A percentile compares a stretch with the other conserved stretches of the same genome.
Evolutionary conservation across 2,113 vertebrate genomes (phyloP).

Genomic region (Oreochromis aureus): DNA sequence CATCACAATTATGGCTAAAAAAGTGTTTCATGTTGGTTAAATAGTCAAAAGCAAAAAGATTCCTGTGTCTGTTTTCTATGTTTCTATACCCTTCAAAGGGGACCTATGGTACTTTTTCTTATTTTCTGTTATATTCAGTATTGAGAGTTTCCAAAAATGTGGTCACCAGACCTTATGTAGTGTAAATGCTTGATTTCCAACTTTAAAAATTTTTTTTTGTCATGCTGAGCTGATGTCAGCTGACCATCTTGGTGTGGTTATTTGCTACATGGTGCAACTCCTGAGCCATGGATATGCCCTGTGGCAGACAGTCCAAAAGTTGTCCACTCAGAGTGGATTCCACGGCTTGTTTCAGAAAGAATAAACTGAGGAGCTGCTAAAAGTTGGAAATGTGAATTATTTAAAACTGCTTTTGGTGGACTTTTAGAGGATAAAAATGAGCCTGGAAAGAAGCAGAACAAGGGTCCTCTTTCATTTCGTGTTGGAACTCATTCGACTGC

Average conservation of each 20-base stretch:
- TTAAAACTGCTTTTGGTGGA: background rate
- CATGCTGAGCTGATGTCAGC: background rate
- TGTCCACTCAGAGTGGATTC: background rate
- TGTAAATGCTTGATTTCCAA: background rate
- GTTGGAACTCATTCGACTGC: background rate
- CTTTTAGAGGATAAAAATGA: background rate
- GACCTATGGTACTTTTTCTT: background rate
- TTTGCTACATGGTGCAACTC: background rate
- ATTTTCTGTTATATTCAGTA: background rate
- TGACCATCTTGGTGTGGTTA: background rate
- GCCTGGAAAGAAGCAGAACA: background rate
- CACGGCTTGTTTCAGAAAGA: background rate
- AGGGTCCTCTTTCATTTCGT: background rate
- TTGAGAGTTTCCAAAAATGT: background rate
- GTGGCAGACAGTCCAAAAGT: background rate
- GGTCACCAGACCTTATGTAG: background rate
- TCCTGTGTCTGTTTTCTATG: background rate
- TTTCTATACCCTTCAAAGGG: background rate
- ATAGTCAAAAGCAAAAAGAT: background rate
- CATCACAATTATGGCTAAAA: too few relatives aligned
- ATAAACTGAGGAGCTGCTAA: background rate
- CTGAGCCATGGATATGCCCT: background rate
- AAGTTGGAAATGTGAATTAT: background rate
- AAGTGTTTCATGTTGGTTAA: background rate
- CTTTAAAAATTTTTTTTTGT: accelerated